Percentiles rank a stretch among this genome's conserved stretches.
These are phyloP conservation scores for Zeus faber DNA, from an alignment of 2,113 vertebrate genomes.

Conservation along the genomic window DNA sequence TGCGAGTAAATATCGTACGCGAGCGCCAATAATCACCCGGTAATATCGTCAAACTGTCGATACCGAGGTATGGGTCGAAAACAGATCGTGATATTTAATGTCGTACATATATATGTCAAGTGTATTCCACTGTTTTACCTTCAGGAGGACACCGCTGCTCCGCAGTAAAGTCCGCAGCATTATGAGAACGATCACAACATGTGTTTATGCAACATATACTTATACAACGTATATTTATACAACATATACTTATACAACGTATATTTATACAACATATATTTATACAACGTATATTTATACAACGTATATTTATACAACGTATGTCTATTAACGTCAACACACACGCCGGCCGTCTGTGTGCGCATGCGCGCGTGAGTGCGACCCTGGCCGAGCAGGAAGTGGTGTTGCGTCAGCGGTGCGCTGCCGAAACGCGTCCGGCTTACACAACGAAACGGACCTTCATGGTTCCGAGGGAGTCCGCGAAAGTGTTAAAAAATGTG, in stretches of 20 bases:
- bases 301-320: background rate
- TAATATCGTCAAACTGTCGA: no score
- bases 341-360: no score
- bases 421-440: conserved; percentile 22
- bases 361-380: conserved; percentile 32
- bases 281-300: background rate
- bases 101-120: no score
- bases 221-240: background rate
- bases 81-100: no score
- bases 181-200: rapidly evolving
- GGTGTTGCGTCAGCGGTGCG: conserved; percentile 63
- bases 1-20: no score
- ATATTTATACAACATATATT: background rate
- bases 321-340: background rate
- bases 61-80: no score
- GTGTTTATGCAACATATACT: background rate
- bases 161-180: conserved; percentile 72
- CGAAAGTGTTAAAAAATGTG: no score
- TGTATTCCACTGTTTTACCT: conserved; percentile 47
- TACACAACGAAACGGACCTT: background rate
- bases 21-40: no score
- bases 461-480: background rate
- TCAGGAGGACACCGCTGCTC: conserved; percentile 58
- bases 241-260: background rate
- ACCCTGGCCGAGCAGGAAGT: conserved; percentile 50